Base-by-base conservation (phyloP, 1,140 invertebrate species). In the Acromyrmex heyeri region DNA sequence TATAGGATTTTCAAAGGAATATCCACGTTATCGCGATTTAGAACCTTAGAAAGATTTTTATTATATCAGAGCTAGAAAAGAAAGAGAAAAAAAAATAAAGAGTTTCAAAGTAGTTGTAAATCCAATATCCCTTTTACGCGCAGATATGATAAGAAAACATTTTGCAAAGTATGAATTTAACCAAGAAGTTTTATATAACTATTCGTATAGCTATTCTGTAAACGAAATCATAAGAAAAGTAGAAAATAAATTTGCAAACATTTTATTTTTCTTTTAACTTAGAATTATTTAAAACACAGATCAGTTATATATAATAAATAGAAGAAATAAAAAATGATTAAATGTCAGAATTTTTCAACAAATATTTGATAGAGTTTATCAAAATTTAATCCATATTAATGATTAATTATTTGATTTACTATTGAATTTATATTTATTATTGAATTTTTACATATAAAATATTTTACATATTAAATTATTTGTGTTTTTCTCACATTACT, bases 111-210 rank as follows among this genome's bases (percentile, higher is more conserved):
- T 57, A 57, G 8, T 27, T 70, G 64, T 44, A 81, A 79, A 79
- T 70, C 65, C 34, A 53, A 81, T 70, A 81, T 81, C 30, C 6
- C 65, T 81, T 81, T 81, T 70, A 70, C n/a, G 21, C 30, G 34
- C 16, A 38, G 50, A 27, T n/a, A 81, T 67, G 34, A 70, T 70
- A 81, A 69, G 48, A 50, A 81, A 81, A 81, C 34, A 57, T 57
- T 81, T 81, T 70, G 21, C 55, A 70, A 57, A 81, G 48, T 24
- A 70, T 59, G 12, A 34, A 70, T 14, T 70, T 57, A 70, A 24
- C 34, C 65, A 16, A 44, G 50, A 70, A 70, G 53, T 18, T 70
- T 44, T 1, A 57, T 24, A 24, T 24, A 24, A 24, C 24, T 24
- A 24, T 24, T 44, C 50, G 21, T 64, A 57, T 57, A 44, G 30